Evolutionary conservation across 2,113 vertebrate genomes (phyloP).

Genomic region (Fregata magnificens): DNA sequence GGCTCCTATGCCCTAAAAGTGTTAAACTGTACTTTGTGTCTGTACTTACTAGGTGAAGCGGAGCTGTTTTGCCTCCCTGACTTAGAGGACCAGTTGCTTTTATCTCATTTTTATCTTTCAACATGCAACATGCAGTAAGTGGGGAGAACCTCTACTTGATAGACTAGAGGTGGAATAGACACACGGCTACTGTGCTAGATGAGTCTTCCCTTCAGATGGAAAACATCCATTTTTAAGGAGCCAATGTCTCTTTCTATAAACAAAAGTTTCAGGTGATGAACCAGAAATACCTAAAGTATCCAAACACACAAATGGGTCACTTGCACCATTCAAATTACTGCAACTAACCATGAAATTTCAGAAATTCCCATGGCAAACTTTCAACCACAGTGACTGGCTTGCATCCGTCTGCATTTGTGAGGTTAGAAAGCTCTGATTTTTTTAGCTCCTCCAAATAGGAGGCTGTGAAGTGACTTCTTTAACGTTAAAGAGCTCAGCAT

Average conservation of each 20-base stretch:
- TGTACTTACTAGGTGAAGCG: background rate
- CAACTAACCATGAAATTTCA: background rate
- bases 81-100: background rate
- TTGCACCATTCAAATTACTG: background rate
- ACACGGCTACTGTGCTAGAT: background rate
- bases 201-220: background rate
- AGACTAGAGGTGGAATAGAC: background rate
- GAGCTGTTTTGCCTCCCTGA: background rate
- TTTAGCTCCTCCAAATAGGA: background rate
- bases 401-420: background rate
- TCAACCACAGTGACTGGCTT: background rate
- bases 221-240: background rate
- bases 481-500: background rate
- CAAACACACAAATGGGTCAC: background rate
- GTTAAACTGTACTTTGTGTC: background rate
- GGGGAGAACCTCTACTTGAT: background rate
- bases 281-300: background rate
- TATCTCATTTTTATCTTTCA: background rate
- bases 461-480: background rate
- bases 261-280: background rate
- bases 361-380: background rate
- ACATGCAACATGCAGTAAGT: background rate
- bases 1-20: background rate
- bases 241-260: background rate
- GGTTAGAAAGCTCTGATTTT: background rate